phyloP scores from a whole-genome alignment of 2,888 invertebrate genomes.

The Nipponacmea schrenckii region DNA sequence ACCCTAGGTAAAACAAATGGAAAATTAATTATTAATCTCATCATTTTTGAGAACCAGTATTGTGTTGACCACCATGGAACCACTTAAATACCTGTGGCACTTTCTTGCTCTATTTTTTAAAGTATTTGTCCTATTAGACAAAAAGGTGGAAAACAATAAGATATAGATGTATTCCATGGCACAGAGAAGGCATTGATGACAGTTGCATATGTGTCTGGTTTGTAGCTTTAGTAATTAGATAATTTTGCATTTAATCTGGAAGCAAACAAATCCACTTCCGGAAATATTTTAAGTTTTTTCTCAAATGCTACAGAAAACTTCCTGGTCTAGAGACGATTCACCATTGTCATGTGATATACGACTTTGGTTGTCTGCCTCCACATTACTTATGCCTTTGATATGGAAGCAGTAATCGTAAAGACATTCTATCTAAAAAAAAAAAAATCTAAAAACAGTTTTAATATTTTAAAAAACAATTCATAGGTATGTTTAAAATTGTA shows the following conservation, averaged over 20 bases:
- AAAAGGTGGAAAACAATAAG: background rate
- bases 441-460: no score
- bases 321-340: no score
- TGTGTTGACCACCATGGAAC: background rate
- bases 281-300: no score
- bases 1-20: background rate
- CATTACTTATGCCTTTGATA: no score
- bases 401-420: no score
- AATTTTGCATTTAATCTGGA: slow-evolving; percentile 16
- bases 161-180: background rate
- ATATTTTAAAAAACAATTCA: no score
- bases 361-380: no score
- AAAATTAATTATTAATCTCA: background rate
- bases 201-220: slow-evolving; percentile 21
- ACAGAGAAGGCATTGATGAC: no score
- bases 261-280: slow-evolving; percentile 23
- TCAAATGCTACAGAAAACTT: no score
- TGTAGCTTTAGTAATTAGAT: slow-evolving; percentile 7
- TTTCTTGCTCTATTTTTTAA: background rate
- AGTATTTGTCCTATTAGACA: background rate
- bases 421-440: no score
- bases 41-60: background rate
- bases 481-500: no score
- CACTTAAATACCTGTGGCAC: background rate
- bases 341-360: no score